Evolutionary conservation across 2,797 vertebrate species (phyloP).

Genomic region (Crypturellus tataupa): DNA sequence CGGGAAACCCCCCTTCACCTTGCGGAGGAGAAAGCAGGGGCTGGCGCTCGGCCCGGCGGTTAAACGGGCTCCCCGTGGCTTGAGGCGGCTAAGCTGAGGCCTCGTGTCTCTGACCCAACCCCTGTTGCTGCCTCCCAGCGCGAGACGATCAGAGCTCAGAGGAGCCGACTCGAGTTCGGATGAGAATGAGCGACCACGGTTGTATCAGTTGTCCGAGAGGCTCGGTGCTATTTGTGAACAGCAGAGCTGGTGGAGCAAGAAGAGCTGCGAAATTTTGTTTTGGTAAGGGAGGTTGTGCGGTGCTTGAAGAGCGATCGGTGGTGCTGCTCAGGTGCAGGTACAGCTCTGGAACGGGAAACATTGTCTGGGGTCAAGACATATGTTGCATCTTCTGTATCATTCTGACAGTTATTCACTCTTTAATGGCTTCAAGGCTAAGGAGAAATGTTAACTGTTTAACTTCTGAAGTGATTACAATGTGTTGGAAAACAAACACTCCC

Average conservation of each 20-base stretch:
- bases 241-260: accelerated
- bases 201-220: not conserved
- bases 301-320: not conserved
- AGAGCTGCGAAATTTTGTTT: not conserved
- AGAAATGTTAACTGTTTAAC: not conserved
- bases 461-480: not conserved
- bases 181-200: not conserved
- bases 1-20: not conserved
- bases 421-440: not conserved
- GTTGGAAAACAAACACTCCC: not conserved
- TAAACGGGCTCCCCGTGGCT: not conserved
- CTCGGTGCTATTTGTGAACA: not conserved
- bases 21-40: not conserved
- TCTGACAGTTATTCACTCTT: not conserved
- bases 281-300: not conserved
- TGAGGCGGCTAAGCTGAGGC: not conserved
- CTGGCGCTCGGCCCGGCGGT: accelerated
- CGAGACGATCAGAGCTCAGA: not conserved
- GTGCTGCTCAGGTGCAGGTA: not conserved
- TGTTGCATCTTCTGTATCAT: not conserved
- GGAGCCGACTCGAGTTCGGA: not conserved
- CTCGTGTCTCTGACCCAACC: not conserved
- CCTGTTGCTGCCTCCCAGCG: accelerated
- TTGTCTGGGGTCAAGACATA: not conserved
- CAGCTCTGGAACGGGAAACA: not conserved